Base-by-base conservation (phyloP, 2,113 vertebrate species). In the Todiramphus chloris region DNA sequence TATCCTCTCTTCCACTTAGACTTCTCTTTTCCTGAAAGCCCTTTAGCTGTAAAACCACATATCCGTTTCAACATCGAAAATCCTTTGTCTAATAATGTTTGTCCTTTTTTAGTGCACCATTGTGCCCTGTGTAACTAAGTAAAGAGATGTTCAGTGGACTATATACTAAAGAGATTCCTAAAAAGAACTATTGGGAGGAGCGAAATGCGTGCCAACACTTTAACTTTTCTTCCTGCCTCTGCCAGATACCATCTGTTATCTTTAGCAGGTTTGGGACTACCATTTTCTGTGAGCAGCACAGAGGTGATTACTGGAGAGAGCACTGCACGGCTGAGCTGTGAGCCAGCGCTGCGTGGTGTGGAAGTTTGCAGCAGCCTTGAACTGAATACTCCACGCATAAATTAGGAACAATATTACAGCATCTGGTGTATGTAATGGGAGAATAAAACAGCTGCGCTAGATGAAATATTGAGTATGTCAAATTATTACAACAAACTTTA, bases 381-480 rank as follows among this genome's bases (percentile, higher is more conserved):
- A 50, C n/a, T 35, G 27, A 92, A 35, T 41, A 11, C 44, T 93
- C 48, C 43, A 46, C 21, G 5, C 51, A 83, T 58, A 92, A 90
- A 89, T 81, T 78, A 77, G 95, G 90, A 78, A 56, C 28, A 64
- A 30, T 31, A 79, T 73, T 59, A 63, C 58, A 78, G 91, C 83
- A 94, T 85, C 80, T 90, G 64, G 31, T 88, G 8, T 37, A 53
- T 21, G 13, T 72, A 55, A n/a, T 39, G 28, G 31, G 83, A 70
- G 73, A 66, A 33, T 48, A 56, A 95, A 94, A 25, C 75, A 84
- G 67, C 56, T 66, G 55, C n/a, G 56, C 92, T 33, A 27, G 83
- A 75, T 94, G 88, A 96, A 96, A 87, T 63, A 90, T 25, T 81
- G 90, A 90, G 55, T 74, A 31, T 87, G 89, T 88, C 78, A 90